phyloP scores from a whole-genome alignment of 2,797 vertebrate species.

The Meriones psammophilus region DNA sequence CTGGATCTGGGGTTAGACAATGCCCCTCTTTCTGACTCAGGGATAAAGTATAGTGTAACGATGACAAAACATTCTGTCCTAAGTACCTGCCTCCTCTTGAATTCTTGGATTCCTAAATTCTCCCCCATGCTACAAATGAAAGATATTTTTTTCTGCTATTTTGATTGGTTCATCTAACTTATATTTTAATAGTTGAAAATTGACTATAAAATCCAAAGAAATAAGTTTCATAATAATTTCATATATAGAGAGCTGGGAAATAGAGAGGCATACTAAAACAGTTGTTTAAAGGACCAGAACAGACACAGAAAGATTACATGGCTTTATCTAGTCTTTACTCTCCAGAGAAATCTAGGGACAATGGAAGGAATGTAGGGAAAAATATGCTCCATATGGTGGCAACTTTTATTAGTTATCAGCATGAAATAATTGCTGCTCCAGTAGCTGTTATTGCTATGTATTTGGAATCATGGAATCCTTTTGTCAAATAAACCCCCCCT shows the following conservation, averaged over 20 bases:
- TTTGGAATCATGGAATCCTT: background rate
- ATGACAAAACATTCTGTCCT: background rate
- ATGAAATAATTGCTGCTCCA: background rate
- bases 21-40: no score
- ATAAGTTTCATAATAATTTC: conserved; percentile 2
- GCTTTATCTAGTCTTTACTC: background rate
- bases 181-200: background rate
- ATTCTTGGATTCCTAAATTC: background rate
- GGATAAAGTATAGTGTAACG: background rate
- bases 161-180: background rate
- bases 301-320: background rate
- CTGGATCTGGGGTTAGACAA: background rate
- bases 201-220: background rate
- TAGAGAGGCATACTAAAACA: background rate
- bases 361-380: background rate
- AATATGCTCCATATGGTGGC: background rate
- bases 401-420: background rate
- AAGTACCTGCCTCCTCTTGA: background rate
- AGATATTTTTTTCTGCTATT: background rate
- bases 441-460: background rate
- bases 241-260: background rate
- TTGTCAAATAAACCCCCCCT: background rate
- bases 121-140: background rate
- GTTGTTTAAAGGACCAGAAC: background rate
- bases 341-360: background rate